Evolutionary conservation across 2,113 vertebrate genomes (phyloP).

Genomic region (Oryzias curvinotus): DNA sequence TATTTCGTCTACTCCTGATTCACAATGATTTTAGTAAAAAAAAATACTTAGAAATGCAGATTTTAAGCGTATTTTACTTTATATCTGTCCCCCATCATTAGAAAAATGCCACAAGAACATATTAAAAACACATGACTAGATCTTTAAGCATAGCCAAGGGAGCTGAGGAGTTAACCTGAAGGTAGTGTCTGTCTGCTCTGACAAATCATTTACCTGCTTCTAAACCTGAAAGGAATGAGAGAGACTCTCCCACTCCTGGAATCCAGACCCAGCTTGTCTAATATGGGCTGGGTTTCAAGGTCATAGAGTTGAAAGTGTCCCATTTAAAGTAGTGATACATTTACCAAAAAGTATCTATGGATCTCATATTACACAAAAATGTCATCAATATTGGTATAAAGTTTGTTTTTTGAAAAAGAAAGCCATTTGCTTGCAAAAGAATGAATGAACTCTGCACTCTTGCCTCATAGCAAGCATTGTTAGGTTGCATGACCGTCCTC

Average conservation of each 20-base stretch:
- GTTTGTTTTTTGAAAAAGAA: too few species aligned
- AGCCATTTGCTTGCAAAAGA: too few species aligned
- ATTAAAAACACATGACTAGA: too few species aligned
- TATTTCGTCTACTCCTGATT: too few species aligned
- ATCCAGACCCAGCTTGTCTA: slow-evolving; percentile 54
- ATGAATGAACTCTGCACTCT: too few species aligned
- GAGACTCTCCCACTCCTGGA: slow-evolving; percentile 63
- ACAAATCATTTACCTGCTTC: slow-evolving; percentile 78
- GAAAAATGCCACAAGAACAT: too few species aligned
- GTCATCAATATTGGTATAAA: neutral
- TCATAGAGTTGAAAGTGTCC: slow-evolving; percentile 35
- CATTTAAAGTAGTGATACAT: slow-evolving; percentile 44
- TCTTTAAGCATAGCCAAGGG: neutral
- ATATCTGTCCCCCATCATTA: too few species aligned
- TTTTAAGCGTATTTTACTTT: too few species aligned
- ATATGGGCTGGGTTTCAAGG: slow-evolving; percentile 37
- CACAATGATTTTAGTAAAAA: too few species aligned
- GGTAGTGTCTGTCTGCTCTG: slow-evolving; percentile 28
- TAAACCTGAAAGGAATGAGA: slow-evolving; percentile 39
- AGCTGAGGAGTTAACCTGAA: slow-evolving; percentile 40
- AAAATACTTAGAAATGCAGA: too few species aligned
- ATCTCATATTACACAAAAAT: neutral
- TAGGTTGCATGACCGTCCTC: too few species aligned
- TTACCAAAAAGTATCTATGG: slow-evolving; percentile 27
- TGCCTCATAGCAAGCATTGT: too few species aligned